Evolutionary conservation across 2,888 invertebrate genomes (phyloP).

Genomic region (Crematogaster levior): DNA sequence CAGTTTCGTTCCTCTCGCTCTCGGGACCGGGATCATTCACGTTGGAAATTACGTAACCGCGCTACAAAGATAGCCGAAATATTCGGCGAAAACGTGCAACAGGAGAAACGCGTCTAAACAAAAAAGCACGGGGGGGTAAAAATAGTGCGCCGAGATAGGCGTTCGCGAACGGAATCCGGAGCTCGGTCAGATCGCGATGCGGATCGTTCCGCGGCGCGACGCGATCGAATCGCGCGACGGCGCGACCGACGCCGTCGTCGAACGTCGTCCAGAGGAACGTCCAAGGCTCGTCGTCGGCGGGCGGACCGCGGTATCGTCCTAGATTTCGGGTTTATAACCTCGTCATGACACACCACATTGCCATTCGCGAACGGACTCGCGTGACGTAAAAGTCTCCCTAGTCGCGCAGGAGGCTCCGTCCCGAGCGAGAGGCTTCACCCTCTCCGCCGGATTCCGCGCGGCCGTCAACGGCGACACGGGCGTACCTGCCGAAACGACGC

Average conservation of each 20-base stretch:
- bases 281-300: slow-evolving; percentile 7
- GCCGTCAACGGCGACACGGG: not conserved
- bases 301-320: slow-evolving; percentile 53
- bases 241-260: not conserved
- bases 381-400: slow-evolving; percentile 69
- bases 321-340: slow-evolving; percentile 70
- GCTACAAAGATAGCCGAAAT: slow-evolving; percentile 76
- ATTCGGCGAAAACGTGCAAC: slow-evolving; percentile 77
- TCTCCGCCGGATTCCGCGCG: not conserved
- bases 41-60: slow-evolving; percentile 79
- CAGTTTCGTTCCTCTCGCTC: slow-evolving; percentile 70
- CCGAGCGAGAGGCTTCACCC: slow-evolving; percentile 62
- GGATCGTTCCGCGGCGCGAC: slow-evolving; percentile 48
- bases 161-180: slow-evolving; percentile 58
- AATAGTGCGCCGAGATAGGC: slow-evolving; percentile 78
- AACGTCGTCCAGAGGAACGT: too few species aligned
- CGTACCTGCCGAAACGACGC: slow-evolving; percentile 71
- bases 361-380: slow-evolving; percentile 63
- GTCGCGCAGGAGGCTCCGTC: slow-evolving; percentile 71
- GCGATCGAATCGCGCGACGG: not conserved
- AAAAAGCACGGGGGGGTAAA: slow-evolving; percentile 74
- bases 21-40: slow-evolving; percentile 68
- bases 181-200: slow-evolving; percentile 65
- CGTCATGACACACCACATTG: slow-evolving; percentile 67
- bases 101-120: slow-evolving; percentile 72